Evolutionary conservation across 2,113 vertebrate species (phyloP).

Genomic region (Psophia crepitans): DNA sequence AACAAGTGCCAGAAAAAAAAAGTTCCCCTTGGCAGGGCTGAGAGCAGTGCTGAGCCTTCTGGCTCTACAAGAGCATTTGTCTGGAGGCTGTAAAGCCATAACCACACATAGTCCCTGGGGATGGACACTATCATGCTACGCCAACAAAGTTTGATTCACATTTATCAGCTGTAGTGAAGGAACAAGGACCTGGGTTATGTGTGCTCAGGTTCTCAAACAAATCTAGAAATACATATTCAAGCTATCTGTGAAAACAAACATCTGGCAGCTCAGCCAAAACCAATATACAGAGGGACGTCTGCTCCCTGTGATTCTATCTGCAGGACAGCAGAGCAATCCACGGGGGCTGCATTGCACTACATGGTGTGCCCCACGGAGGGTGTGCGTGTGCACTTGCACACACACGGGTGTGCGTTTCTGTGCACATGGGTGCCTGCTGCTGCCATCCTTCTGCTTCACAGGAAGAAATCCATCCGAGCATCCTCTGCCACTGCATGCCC

Average conservation of each 20-base stretch:
- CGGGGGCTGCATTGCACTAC: background rate
- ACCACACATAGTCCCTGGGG: background rate
- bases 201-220: slow-evolving; percentile 34
- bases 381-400: fast-evolving
- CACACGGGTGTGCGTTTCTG: too few species aligned
- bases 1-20: background rate
- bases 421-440: background rate
- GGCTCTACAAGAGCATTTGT: background rate
- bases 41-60: background rate
- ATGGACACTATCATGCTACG: background rate
- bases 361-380: background rate
- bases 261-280: background rate
- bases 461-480: background rate
- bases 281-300: background rate
- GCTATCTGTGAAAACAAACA: slow-evolving; percentile 33
- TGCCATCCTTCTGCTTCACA: background rate
- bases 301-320: background rate
- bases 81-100: background rate
- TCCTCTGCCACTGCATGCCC: background rate
- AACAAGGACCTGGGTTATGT: slow-evolving; percentile 30
- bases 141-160: background rate
- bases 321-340: background rate
- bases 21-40: background rate
- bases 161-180: background rate
- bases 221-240: slow-evolving; percentile 3